phyloP scores from a whole-genome alignment of 1,140 invertebrate genomes.

The Dreissena rostriformis region DNA sequence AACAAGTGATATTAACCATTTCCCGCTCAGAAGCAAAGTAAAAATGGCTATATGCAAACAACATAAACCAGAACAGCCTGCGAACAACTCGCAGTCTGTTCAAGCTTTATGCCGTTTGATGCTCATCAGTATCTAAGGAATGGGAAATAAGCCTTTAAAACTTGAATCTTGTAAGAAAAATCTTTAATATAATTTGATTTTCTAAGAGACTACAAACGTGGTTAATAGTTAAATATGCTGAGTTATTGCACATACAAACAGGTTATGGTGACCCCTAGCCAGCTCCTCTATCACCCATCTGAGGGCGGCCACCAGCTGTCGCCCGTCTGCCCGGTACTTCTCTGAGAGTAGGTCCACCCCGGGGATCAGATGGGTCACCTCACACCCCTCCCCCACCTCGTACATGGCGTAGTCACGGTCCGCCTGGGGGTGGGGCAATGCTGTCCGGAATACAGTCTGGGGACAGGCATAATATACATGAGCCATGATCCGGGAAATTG shows the following conservation, averaged over 20 bases:
- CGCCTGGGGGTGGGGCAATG: conserved; percentile 78
- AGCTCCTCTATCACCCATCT: conserved; percentile 79
- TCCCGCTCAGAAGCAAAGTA: no score
- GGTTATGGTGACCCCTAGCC: conserved; percentile 75
- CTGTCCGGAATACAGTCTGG: conserved; percentile 78
- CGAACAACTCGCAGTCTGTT: no score
- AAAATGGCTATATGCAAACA: no score
- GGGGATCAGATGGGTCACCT: conserved; percentile 78
- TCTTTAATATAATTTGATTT: no score
- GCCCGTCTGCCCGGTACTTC: conserved; percentile 77
- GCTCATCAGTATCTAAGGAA: no score
- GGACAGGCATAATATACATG: conserved; percentile 17
- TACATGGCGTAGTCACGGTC: conserved; percentile 80
- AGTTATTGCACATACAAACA: conserved; percentile 78
- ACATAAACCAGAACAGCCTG: no score
- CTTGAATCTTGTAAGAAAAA: no score
- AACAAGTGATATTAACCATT: no score
- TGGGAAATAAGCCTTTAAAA: no score
- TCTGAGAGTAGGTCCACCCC: conserved; percentile 80
- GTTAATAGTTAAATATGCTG: conserved; percentile 1
- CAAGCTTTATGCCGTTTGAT: no score
- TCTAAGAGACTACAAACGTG: no score
- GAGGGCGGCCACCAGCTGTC: conserved; percentile 75
- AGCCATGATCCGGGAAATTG: not conserved
- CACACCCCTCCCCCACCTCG: conserved; percentile 77